These are phyloP conservation scores for Uropetala carovei DNA, from an alignment of 2,888 invertebrate genomes.

Conservation along the genomic window DNA sequence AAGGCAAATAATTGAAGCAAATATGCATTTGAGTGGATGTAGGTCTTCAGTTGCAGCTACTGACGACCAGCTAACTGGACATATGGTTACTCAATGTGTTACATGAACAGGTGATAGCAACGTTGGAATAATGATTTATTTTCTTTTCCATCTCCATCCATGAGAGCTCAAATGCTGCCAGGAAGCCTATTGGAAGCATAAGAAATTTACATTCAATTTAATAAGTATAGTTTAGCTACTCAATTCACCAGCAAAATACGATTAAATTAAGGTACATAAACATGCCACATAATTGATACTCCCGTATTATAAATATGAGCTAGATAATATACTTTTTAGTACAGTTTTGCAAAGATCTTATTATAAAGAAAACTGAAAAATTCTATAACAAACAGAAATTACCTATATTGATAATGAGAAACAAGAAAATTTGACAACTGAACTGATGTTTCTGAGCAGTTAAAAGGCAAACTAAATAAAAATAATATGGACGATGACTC, in stretches of 20 bases:
- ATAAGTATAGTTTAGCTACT: not conserved
- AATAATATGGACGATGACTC: too few species aligned
- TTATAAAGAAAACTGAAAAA: not conserved
- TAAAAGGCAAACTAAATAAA: too few species aligned
- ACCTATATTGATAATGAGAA: too few species aligned
- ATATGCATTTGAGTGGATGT: not conserved
- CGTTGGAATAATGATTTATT: not conserved
- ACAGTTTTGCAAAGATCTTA: not conserved
- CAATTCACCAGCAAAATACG: not conserved
- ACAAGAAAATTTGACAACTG: too few species aligned
- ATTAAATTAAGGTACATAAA: not conserved
- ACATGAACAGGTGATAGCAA: too few species aligned
- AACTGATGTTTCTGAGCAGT: too few species aligned
- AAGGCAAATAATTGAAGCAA: not conserved
- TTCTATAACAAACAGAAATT: not conserved
- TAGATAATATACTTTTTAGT: too few species aligned
- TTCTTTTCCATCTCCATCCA: not conserved
- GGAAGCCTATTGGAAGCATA: not conserved
- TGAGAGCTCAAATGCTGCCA: constrained; percentile 42
- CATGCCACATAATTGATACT: too few species aligned
- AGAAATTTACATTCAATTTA: not conserved
- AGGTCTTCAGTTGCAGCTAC: not conserved
- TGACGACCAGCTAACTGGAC: not conserved
- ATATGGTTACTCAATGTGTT: too few species aligned
- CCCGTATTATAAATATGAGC: not conserved